Evolutionary conservation across 2,888 invertebrate species (phyloP).

Genomic region (Parasteatoda lunata): DNA sequence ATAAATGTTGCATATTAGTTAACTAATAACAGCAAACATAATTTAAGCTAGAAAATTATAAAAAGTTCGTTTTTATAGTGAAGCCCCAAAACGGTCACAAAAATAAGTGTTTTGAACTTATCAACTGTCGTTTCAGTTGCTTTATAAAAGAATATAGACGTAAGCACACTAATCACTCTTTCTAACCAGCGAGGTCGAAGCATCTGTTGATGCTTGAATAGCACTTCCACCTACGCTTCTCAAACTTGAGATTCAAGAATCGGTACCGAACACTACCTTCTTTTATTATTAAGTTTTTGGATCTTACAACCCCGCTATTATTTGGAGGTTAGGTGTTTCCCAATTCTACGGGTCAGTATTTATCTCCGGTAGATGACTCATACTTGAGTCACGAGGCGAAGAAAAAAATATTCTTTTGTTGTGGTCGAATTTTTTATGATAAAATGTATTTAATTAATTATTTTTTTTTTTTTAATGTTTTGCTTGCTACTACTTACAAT

Average conservation of each 20-base stretch:
- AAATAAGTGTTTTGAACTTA: background rate
- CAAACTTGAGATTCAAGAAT: background rate
- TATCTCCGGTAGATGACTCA: background rate
- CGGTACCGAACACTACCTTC: background rate
- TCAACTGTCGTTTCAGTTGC: background rate
- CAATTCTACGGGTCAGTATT: background rate
- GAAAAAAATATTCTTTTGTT: background rate
- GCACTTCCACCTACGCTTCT: background rate
- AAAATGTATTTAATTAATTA: too few species aligned
- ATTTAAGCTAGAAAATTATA: too few species aligned
- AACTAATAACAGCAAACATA: too few species aligned
- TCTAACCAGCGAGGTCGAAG: background rate
- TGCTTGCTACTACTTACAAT: too few species aligned
- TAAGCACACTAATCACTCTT: background rate
- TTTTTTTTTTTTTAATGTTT: too few species aligned
- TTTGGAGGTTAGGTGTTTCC: constrained; percentile 2
- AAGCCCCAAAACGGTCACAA: too few species aligned
- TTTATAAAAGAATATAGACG: background rate
- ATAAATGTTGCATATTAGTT: too few species aligned
- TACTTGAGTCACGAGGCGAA: background rate
- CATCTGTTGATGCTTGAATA: background rate
- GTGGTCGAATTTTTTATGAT: background rate
- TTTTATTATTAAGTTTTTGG: background rate
- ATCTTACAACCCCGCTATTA: background rate
- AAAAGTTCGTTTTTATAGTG: too few species aligned